Evolutionary conservation across 2,113 vertebrate genomes (phyloP).

Genomic region (Sardina pilchardus): DNA sequence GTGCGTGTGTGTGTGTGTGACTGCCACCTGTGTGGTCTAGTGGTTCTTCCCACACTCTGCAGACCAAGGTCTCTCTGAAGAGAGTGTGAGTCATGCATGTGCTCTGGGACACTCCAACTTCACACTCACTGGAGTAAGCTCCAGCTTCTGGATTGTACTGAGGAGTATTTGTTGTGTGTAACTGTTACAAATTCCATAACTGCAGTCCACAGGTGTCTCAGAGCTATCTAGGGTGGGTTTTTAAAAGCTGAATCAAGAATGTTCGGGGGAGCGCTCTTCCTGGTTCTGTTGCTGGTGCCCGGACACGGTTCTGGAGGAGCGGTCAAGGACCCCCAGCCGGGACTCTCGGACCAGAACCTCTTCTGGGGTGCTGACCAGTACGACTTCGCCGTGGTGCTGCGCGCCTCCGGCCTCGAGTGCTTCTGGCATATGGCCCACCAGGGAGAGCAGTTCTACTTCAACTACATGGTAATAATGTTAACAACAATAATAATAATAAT

Average conservation of each 20-base stretch:
- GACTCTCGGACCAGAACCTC: conserved; percentile 65
- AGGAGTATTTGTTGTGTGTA: background rate
- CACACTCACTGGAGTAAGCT: background rate
- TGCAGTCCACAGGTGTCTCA: background rate
- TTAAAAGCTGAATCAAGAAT: background rate
- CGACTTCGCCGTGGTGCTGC: conserved; percentile 83
- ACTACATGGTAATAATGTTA: conserved; percentile 86
- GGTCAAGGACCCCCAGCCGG: conserved; percentile 51
- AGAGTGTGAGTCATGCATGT: background rate
- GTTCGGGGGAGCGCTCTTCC: background rate
- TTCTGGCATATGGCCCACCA: conserved; percentile 90
- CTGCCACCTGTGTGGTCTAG: background rate
- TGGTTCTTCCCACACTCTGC: background rate
- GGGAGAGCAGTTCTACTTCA: conserved; percentile 84
- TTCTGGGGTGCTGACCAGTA: conserved; percentile 80
- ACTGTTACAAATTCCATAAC: background rate
- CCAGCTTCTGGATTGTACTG: background rate
- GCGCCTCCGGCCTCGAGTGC: conserved; percentile 71
- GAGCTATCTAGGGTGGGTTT: background rate
- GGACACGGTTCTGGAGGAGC: conserved; percentile 53
- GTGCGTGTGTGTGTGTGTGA: background rate
- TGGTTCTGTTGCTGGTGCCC: conserved; percentile 55
- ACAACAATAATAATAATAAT: no score
- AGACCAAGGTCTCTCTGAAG: background rate
- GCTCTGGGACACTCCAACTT: background rate